Evolutionary conservation across 2,888 invertebrate species (phyloP).

Genomic region (Athripsodes cinereus): DNA sequence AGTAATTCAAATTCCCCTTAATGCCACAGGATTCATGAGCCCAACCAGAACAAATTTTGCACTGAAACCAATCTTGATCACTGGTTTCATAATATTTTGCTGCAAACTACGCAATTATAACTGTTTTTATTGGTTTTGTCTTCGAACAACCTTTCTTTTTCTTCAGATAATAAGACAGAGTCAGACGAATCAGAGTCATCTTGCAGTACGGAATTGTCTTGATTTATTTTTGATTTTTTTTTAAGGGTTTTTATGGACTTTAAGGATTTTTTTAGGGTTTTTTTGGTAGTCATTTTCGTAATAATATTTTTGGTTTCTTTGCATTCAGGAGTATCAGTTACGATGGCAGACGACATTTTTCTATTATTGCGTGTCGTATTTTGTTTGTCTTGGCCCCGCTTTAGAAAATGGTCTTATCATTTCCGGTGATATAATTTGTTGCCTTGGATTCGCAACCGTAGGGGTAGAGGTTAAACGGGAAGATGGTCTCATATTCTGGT

Average conservation of each 20-base stretch:
- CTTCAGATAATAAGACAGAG: slow-evolving; percentile 22
- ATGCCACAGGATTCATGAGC: slow-evolving; percentile 4
- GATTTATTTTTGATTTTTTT: slow-evolving; percentile 12
- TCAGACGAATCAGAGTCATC: slow-evolving; percentile 21
- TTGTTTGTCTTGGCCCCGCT: slow-evolving; percentile 25
- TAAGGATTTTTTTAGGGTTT: too few relatives aligned
- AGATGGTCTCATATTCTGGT: too few relatives aligned
- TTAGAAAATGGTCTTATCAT: slow-evolving; percentile 21
- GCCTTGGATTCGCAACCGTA: slow-evolving; percentile 12
- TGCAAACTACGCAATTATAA: slow-evolving; percentile 6
- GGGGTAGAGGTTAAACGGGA: slow-evolving; percentile 14
- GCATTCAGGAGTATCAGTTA: slow-evolving; percentile 23
- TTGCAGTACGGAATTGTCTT: slow-evolving; percentile 19
- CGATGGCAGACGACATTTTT: slow-evolving; percentile 25
- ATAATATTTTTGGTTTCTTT: slow-evolving; percentile 18
- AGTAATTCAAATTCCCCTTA: background rate
- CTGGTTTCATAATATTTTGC: slow-evolving; percentile 6
- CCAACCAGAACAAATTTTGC: slow-evolving; percentile 9
- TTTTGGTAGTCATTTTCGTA: slow-evolving; percentile 24
- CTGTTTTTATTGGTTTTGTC: slow-evolving; percentile 9
- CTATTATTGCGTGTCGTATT: slow-evolving; percentile 25
- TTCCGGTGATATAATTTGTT: slow-evolving; percentile 19
- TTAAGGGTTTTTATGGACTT: slow-evolving; percentile 19
- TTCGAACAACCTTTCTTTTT: slow-evolving; percentile 10
- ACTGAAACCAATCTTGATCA: slow-evolving; percentile 9